A percentile compares a stretch with the other conserved stretches of the same genome.
Evolutionary conservation across 2,888 invertebrate genomes (phyloP).

Genomic region (Drosophila nr. medialis): DNA sequence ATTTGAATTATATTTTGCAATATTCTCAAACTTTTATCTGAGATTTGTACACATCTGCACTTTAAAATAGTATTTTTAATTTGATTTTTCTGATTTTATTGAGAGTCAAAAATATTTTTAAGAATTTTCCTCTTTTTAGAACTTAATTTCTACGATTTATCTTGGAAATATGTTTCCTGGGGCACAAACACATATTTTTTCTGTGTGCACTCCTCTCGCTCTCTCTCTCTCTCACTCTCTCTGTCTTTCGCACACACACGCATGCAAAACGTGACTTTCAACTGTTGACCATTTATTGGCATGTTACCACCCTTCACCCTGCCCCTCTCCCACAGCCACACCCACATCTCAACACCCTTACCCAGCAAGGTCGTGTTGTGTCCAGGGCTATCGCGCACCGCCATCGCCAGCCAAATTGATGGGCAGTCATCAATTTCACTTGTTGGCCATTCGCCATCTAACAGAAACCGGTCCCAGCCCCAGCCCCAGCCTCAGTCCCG

Average conservation of each 20-base stretch:
- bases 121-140: neutral
- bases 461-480: neutral
- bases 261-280: constrained; percentile 77
- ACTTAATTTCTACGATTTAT: neutral
- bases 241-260: neutral
- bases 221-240: neutral
- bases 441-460: constrained; percentile 58
- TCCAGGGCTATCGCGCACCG: constrained; percentile 55
- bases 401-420: constrained; percentile 70
- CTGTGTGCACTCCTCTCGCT: neutral
- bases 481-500: neutral
- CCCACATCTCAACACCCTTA: neutral
- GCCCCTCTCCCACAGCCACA: neutral
- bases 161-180: neutral
- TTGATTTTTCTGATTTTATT: neutral
- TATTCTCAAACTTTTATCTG: neutral
- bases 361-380: constrained; percentile 62
- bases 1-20: neutral
- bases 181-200: no score
- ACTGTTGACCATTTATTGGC: constrained; percentile 77
- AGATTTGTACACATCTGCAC: neutral
- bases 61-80: neutral
- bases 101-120: neutral
- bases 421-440: constrained; percentile 78
- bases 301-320: constrained; percentile 40